phyloP scores from a whole-genome alignment of 2,888 invertebrate species.

The Neoscelio sp. region DNA sequence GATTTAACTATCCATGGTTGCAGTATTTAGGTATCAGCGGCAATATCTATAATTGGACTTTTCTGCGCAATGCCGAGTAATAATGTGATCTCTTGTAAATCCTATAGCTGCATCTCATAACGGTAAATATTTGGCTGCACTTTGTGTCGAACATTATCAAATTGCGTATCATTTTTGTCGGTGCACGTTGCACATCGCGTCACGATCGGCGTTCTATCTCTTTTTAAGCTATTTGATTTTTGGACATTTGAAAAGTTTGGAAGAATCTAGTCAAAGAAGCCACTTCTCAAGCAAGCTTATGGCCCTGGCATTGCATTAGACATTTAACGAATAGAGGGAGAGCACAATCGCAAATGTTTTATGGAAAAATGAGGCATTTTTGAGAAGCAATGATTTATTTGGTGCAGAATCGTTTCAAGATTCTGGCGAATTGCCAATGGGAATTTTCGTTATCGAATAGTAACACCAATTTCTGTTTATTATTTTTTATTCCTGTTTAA shows the following conservation, averaged over 20 bases:
- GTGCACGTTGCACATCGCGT: slow-evolving; percentile 40
- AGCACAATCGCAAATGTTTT: not conserved
- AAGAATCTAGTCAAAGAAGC: too few species aligned
- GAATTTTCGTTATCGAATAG: too few species aligned
- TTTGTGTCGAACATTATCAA: slow-evolving; percentile 36
- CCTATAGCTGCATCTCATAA: slow-evolving; percentile 59
- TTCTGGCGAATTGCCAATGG: too few species aligned
- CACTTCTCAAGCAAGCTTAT: not conserved
- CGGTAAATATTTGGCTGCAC: slow-evolving; percentile 64
- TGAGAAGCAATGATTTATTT: too few species aligned
- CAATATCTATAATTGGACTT: slow-evolving; percentile 59
- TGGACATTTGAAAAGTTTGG: not conserved
- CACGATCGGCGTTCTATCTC: not conserved
- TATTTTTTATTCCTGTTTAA: too few species aligned
- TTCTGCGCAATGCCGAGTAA: slow-evolving; percentile 59
- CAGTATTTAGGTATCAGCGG: slow-evolving; percentile 71
- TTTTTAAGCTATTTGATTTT: not conserved
- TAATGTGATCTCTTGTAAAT: slow-evolving; percentile 61
- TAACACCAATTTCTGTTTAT: too few species aligned
- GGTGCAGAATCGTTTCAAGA: too few species aligned
- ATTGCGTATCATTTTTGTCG: slow-evolving; percentile 37
- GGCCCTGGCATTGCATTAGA: slow-evolving; percentile 12
- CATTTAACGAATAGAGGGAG: not conserved
- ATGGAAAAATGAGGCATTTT: not conserved
- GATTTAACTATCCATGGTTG: slow-evolving; percentile 71